These are phyloP conservation scores for Tragelaphus oryx DNA, from an alignment of 2,797 vertebrate species.

Conservation along the genomic window DNA sequence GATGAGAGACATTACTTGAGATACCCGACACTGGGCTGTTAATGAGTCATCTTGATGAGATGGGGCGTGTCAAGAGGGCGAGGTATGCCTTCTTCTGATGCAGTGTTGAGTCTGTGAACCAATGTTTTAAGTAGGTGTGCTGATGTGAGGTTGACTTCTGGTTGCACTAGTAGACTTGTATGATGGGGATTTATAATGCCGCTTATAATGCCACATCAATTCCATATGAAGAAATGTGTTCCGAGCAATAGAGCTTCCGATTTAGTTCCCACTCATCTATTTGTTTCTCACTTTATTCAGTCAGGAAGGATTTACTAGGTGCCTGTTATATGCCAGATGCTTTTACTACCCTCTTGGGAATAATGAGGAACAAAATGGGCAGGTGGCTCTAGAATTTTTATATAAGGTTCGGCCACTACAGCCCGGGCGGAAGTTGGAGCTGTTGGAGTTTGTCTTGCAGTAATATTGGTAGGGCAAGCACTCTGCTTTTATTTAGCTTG, in stretches of 20 bases:
- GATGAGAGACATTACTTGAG: constrained; percentile 75
- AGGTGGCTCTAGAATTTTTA: not conserved
- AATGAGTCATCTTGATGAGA: constrained; percentile 75
- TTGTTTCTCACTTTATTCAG: not conserved
- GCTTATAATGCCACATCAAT: not conserved
- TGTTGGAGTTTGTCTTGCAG: not conserved
- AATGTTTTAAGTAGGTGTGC: constrained; percentile 57
- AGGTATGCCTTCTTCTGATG: constrained; percentile 68
- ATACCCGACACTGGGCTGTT: constrained; percentile 72
- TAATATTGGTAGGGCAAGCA: not conserved
- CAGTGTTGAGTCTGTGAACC: constrained; percentile 65
- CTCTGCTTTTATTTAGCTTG: not conserved
- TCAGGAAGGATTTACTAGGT: not conserved
- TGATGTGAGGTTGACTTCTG: constrained; percentile 57
- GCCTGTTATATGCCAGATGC: not conserved
- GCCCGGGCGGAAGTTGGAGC: too few relatives aligned
- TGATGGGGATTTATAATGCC: constrained; percentile 42
- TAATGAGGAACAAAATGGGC: not conserved
- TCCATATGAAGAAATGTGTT: not conserved
- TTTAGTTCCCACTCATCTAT: not conserved
- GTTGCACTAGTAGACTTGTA: not conserved
- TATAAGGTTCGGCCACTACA: not conserved
- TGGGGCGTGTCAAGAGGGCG: constrained; percentile 67
- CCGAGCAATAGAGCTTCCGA: not conserved
- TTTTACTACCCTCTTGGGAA: not conserved